Evolutionary conservation across 1,140 invertebrate species (phyloP).

Genomic region (Pollicipes pollicipes): DNA sequence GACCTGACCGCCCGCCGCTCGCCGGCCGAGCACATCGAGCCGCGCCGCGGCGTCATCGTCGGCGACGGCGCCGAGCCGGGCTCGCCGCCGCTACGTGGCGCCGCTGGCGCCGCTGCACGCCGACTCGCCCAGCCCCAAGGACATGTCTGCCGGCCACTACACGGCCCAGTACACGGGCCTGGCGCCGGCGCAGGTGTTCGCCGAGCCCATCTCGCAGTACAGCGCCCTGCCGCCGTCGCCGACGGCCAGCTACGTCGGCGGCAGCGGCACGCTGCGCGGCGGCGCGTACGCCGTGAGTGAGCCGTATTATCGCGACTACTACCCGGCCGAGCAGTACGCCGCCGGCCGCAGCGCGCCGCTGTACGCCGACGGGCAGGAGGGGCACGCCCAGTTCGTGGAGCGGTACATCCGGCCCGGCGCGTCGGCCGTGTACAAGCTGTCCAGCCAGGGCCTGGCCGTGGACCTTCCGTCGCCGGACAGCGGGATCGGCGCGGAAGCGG

Average conservation of each 20-base stretch:
- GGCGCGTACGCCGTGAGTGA: not conserved
- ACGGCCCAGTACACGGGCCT: not conserved
- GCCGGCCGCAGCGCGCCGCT: too few relatives aligned
- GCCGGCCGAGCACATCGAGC: not conserved
- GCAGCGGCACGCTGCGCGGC: too few relatives aligned
- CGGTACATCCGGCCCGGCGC: conserved; percentile 34
- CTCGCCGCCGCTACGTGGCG: not conserved
- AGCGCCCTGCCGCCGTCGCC: not conserved
- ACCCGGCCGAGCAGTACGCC: not conserved
- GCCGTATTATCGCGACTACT: not conserved
- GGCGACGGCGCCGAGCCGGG: not conserved
- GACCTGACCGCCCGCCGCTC: not conserved
- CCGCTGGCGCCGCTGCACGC: not conserved
- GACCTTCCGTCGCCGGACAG: conserved; percentile 79
- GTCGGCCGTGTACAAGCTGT: not conserved
- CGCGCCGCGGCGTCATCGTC: not conserved
- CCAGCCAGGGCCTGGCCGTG: conserved; percentile 41
- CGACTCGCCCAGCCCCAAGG: not conserved
- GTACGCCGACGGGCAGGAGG: not conserved
- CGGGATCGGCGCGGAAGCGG: conserved; percentile 73
- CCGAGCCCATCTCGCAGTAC: not conserved
- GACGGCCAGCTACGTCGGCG: not conserved
- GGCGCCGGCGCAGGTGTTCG: not conserved
- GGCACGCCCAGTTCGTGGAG: conserved; percentile 27
- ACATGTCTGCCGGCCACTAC: not conserved